Base-by-base conservation (phyloP, 2,888 invertebrate genomes). In the Philhelius pedissequus region DNA sequence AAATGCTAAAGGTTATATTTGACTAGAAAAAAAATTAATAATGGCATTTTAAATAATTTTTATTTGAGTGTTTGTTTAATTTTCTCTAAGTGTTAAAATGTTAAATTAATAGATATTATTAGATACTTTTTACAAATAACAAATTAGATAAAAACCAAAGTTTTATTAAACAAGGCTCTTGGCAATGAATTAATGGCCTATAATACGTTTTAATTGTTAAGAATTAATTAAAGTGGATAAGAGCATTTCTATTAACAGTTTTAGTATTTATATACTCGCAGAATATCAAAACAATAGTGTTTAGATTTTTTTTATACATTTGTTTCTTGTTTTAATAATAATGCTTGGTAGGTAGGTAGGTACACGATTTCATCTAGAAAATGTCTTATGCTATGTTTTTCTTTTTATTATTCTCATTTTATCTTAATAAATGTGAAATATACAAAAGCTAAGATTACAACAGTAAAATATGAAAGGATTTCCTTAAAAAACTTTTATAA, bases 391-490 rank as follows among this genome's bases (percentile, higher is more conserved):
- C 68, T 52, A 30, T 48, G 35, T 50, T n/a, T 64, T 58, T 64
- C 35, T 56, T 56, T 27, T 52, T 54, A 18, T 66, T 58, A 25
- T 73, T 43, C 48, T 68, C 13, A 15, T 25, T 60, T 64, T 75
- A 27, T 79, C 40, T 66, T 58, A 68, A 50, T 64, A 73, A 52
- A 75, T 86, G 81, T 86, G 82, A 86, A 87, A 86, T 82, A 87
- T 87, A 87, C 87, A 87, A 87, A 87, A 87, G 87, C 87, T 87
- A 87, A 79, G 73, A 79, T 86, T 82, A 76, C 86, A 84, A 81
- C 75, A 74, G 60, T 73, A 70, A 64, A 84, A 76, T 84, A 79
- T 84, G 84, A 84, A 80, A 73, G 70, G 40, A 76, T 45, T 77
- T 64, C 45, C 73, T 77, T 77, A 73, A 70, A 77, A 50, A 76